phyloP scores from a whole-genome alignment of 2,888 invertebrate genomes.

The Chesias legatella region DNA sequence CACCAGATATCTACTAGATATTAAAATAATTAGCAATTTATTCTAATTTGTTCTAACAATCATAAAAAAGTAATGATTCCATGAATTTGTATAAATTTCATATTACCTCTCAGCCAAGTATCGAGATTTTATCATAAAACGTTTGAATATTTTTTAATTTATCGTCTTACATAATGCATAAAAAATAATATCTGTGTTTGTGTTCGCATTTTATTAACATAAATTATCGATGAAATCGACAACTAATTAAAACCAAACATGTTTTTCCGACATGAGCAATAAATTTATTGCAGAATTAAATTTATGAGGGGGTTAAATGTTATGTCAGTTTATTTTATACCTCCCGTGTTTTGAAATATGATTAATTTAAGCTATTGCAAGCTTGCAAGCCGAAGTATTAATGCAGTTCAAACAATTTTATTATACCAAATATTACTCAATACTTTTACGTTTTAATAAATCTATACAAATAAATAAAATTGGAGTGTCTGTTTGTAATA shows the following conservation, averaged over 20 bases:
- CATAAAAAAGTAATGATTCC: not conserved
- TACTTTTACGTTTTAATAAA: too few species aligned
- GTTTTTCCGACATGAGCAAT: slow-evolving; percentile 40
- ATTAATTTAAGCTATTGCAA: not conserved
- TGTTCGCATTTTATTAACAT: slow-evolving; percentile 27
- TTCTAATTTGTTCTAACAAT: not conserved
- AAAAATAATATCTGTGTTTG: slow-evolving; percentile 16
- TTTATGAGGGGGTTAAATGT: slow-evolving; percentile 36
- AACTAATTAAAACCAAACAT: slow-evolving; percentile 35
- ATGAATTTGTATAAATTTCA: not conserved
- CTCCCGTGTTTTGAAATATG: not conserved
- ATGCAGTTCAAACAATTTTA: too few species aligned
- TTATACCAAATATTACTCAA: too few species aligned
- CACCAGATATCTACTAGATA: slow-evolving; percentile 2
- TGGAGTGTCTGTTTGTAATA: too few species aligned
- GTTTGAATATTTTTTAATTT: slow-evolving; percentile 11
- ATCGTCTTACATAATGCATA: slow-evolving; percentile 14
- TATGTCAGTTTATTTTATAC: slow-evolving; percentile 1
- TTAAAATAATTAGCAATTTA: slow-evolving; percentile 1
- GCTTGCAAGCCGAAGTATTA: too few species aligned
- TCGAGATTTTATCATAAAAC: slow-evolving; percentile 18
- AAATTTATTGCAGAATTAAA: slow-evolving; percentile 50
- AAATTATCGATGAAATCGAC: slow-evolving; percentile 30
- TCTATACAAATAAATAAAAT: too few species aligned
- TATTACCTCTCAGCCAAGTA: slow-evolving; percentile 1